Percentiles rank a stretch among this genome's conserved stretches.
phyloP scores from a whole-genome alignment of 2,888 invertebrate species.

The Cataglyphis altisquamis region DNA sequence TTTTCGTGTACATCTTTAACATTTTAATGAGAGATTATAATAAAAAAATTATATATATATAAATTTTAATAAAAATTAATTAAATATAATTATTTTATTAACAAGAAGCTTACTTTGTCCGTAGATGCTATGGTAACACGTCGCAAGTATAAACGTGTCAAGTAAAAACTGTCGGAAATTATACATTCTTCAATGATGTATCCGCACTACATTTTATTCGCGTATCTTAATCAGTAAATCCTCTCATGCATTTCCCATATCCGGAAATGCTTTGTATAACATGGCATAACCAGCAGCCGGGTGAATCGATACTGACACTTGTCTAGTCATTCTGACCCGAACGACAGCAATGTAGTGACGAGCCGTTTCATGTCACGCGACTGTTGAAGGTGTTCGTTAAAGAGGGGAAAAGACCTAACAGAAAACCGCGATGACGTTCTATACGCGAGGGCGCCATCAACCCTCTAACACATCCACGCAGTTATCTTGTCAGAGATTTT shows the following conservation, averaged over 20 bases:
- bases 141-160: slow-evolving; percentile 10
- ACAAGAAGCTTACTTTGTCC: slow-evolving; percentile 16
- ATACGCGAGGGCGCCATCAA: slow-evolving; percentile 40
- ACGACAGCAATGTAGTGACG: slow-evolving; percentile 38
- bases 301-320: slow-evolving; percentile 63
- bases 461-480: neutral
- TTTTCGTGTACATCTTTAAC: neutral
- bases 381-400: slow-evolving; percentile 8
- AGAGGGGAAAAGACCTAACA: slow-evolving; percentile 23
- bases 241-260: neutral
- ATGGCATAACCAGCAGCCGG: slow-evolving; percentile 46
- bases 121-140: neutral
- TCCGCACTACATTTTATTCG: slow-evolving; percentile 31
- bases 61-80: neutral
- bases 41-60: neutral
- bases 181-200: slow-evolving; percentile 26
- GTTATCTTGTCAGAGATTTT: slow-evolving; percentile 4
- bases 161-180: slow-evolving; percentile 28
- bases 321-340: slow-evolving; percentile 43
- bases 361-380: slow-evolving; percentile 45
- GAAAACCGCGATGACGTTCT: slow-evolving; percentile 16
- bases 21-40: neutral
- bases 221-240: neutral
- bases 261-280: slow-evolving; percentile 39
- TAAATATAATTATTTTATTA: neutral